These are phyloP conservation scores for Ellobium chinense DNA, from an alignment of 2,888 invertebrate species.

Conservation along the genomic window DNA sequence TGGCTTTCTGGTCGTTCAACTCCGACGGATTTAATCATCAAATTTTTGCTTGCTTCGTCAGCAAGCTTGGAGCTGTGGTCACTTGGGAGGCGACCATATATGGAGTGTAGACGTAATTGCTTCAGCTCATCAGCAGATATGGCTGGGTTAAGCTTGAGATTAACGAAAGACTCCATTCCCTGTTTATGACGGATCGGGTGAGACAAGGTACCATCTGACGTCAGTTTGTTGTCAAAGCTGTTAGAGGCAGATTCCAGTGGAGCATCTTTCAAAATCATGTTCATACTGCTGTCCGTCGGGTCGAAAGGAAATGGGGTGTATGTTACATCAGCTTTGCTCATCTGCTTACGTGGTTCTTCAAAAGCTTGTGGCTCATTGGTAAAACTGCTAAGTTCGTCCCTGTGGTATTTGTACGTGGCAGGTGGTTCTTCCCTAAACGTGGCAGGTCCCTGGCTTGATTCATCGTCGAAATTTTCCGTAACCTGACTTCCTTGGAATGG, in stretches of 20 bases:
- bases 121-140: neutral
- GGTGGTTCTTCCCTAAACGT: neutral
- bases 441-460: neutral
- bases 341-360: neutral
- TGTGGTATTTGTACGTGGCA: slow-evolving; percentile 15
- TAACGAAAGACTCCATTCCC: neutral
- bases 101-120: neutral
- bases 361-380: neutral
- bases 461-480: neutral
- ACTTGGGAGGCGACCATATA: neutral
- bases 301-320: neutral
- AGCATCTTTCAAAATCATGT: neutral
- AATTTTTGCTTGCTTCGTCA: neutral
- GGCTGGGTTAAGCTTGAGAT: neutral
- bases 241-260: neutral
- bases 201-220: neutral
- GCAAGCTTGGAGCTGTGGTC: neutral
- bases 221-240: neutral
- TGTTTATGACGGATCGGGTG: neutral
- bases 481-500: neutral
- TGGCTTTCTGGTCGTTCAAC: slow-evolving; percentile 17
- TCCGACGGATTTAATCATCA: neutral
- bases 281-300: neutral
- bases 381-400: neutral
- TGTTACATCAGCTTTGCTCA: neutral